Base-by-base conservation (phyloP, 2,888 invertebrate genomes). In the Phortica magna region DNA sequence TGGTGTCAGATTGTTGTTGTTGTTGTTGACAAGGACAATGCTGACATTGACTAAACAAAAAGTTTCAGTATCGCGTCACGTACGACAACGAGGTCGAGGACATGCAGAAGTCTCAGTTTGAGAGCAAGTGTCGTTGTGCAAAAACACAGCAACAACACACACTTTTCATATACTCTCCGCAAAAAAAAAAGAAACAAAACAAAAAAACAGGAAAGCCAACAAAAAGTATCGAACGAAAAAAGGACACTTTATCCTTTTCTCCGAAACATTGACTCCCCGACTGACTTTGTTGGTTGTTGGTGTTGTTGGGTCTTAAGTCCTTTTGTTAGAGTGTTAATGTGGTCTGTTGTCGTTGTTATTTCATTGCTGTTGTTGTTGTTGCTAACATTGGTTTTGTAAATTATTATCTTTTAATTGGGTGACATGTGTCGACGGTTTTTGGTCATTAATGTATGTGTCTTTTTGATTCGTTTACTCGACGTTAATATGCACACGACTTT, bases 351-450 rank as follows among this genome's bases (percentile, higher is more conserved):
- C 14, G 31, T 31, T 31, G 31, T 1, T 31, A 31, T 31, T 31
- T 31, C 5, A 31, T 5, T 48, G 48, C 7, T 48, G 61, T 22
- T 61, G 7, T 22, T 61, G 17, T 48, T 48, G 48, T 48, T 48
- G 48, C 14, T 14, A 6, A 9, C 48, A 12, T 48, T 76, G 19
- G 22, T 67, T 76, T 48, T 43, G 68, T 80, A 75, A 82, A 82
- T 82, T 85, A 88, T 86, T 83, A 84, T 84, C 84, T 83, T 84
- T 86, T 89, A 88, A 89, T 88, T 87, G 85, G 83, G 81, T 83
- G 83, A 82, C 85, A 87, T 82, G 82, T 86, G 87, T 85, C 85
- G 79, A 80, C 84, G 82, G 81, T 75, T 79, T 83, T 81, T 83
- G 83, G 83, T 81, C 84, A 83, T 77, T 81, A 81, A 76, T 75